Percentiles rank a stretch among this genome's conserved stretches.
These are phyloP conservation scores for Phocoena phocoena DNA, from an alignment of 2,113 vertebrate genomes.

Conservation along the genomic window DNA sequence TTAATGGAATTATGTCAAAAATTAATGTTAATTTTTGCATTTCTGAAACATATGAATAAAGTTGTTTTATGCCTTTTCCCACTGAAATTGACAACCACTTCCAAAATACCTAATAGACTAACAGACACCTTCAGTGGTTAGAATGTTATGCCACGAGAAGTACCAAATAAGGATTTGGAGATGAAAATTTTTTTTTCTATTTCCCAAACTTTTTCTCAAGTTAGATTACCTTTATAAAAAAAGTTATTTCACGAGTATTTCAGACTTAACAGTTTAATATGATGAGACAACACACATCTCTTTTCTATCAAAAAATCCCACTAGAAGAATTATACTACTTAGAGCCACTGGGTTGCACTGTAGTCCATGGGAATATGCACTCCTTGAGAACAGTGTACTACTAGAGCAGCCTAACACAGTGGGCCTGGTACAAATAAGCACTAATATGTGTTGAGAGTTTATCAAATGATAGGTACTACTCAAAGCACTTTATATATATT, in stretches of 20 bases:
- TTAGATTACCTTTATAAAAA: neutral
- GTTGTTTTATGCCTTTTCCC: neutral
- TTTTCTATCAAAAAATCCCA: neutral
- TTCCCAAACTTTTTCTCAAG: neutral
- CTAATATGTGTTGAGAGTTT: neutral
- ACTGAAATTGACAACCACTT: conserved; percentile 17
- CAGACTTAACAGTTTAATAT: neutral
- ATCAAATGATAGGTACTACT: neutral
- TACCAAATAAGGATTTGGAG: neutral
- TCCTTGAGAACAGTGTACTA: neutral
- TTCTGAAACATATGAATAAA: neutral
- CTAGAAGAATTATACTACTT: conserved; percentile 26
- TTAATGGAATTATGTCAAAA: neutral
- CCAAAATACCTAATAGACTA: conserved; percentile 5
- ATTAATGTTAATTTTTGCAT: neutral
- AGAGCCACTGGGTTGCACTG: conserved; percentile 41
- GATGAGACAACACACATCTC: neutral
- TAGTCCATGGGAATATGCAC: neutral
- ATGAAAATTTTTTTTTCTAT: neutral
- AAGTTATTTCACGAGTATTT: neutral
- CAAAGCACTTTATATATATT: neutral
- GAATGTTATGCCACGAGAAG: neutral
- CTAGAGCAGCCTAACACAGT: neutral
- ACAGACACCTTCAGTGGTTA: neutral
- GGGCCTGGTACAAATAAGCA: neutral